Conservation (phyloP, 2,797 vertebrate species). For the Pelobates cultripes region DNA sequence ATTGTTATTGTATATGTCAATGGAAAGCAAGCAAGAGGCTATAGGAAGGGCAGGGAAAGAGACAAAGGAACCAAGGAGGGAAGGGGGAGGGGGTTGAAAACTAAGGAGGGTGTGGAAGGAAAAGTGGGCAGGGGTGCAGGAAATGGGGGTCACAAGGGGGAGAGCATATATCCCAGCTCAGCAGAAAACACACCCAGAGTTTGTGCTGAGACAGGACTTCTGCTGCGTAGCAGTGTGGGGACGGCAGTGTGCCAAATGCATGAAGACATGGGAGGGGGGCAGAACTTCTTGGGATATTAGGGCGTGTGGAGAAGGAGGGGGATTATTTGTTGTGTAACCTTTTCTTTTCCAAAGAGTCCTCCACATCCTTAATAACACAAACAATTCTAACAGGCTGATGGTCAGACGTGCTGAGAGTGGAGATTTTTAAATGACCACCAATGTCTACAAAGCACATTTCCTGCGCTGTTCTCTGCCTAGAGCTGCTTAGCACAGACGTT, state of each 20-base stretch:
- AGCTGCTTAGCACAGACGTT: slow-evolving; percentile 34
- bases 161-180: slow-evolving; percentile 47
- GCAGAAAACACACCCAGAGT: slow-evolving; percentile 49
- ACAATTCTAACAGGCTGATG: slow-evolving; percentile 15
- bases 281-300: slow-evolving; percentile 25
- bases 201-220: slow-evolving; percentile 49
- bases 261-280: slow-evolving; percentile 6
- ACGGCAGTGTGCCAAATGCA: slow-evolving; percentile 37
- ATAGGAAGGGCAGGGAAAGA: slow-evolving; percentile 38
- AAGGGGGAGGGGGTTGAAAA: slow-evolving; percentile 26
- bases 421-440: slow-evolving; percentile 50
- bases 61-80: slow-evolving; percentile 31
- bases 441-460: slow-evolving; percentile 53
- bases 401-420: slow-evolving; percentile 49
- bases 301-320: slow-evolving; percentile 4
- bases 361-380: background rate
- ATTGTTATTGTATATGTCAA: slow-evolving; percentile 33
- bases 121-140: slow-evolving; percentile 37
- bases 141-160: slow-evolving; percentile 47
- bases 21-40: slow-evolving; percentile 27
- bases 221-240: slow-evolving; percentile 32
- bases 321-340: slow-evolving; percentile 36
- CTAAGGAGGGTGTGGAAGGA: slow-evolving; percentile 31
- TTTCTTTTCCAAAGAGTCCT: slow-evolving; percentile 20
- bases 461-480: slow-evolving; percentile 7